Evolutionary conservation across 2,888 invertebrate genomes (phyloP).

Genomic region (Ophioninae sp.): DNA sequence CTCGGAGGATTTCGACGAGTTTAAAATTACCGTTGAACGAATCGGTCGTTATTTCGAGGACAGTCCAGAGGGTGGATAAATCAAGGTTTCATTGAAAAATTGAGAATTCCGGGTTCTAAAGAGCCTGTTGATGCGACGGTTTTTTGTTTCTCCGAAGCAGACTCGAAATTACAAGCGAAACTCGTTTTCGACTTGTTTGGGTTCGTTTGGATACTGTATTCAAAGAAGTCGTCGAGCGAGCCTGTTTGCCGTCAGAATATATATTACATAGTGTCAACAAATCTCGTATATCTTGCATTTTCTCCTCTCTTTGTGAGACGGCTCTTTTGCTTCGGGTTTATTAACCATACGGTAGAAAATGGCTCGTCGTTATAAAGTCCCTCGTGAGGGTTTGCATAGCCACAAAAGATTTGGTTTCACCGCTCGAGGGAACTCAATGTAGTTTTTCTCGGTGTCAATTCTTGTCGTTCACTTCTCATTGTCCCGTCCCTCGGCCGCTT

Average conservation of each 20-base stretch:
- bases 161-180: not conserved
- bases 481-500: constrained; percentile 25
- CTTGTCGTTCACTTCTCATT: constrained; percentile 28
- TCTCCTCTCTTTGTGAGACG: not conserved
- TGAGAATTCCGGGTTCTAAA: not conserved
- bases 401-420: constrained; percentile 14
- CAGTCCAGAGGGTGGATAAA: not conserved
- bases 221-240: not conserved
- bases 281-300: not conserved
- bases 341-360: not conserved
- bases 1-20: not conserved
- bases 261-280: not conserved
- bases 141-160: no score
- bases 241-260: not conserved
- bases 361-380: not conserved
- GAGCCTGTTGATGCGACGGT: not conserved
- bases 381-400: not conserved
- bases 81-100: not conserved
- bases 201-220: not conserved
- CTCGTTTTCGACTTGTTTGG: not conserved
- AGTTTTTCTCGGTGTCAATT: constrained; percentile 23
- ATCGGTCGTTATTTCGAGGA: not conserved
- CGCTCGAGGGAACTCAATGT: not conserved
- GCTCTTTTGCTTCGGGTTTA: not conserved
- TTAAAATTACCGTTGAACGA: not conserved